Percentiles rank a stretch among this genome's conserved stretches.
These are phyloP conservation scores for Tigriopus californicus DNA, from an alignment of 2,888 invertebrate genomes.

Conservation along the genomic window DNA sequence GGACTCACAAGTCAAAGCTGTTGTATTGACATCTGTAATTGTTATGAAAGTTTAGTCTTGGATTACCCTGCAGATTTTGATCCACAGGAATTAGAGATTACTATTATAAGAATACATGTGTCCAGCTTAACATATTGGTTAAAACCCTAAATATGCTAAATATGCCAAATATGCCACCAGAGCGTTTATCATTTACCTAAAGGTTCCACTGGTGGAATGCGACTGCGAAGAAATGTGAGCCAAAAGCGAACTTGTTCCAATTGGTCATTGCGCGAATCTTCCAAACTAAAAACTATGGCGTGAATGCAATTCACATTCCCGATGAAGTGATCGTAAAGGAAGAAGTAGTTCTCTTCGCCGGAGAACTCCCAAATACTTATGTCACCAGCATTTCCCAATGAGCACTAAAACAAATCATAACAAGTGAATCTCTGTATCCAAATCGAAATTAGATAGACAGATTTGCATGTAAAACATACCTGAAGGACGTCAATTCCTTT, in stretches of 20 bases:
- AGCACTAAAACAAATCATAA: conserved; percentile 29
- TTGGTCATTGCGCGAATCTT: conserved; percentile 42
- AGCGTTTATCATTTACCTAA: conserved; percentile 35
- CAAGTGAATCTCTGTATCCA: no score
- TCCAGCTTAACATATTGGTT: no score
- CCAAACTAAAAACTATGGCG: conserved; percentile 44
- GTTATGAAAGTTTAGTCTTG: no score
- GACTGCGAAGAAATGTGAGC: conserved; percentile 49
- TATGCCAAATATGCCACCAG: no score
- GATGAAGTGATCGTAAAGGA: conserved; percentile 51
- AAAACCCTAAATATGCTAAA: no score
- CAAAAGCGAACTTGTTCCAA: conserved; percentile 48
- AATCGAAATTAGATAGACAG: background rate
- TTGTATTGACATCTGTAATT: no score
- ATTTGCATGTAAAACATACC: conserved; percentile 27
- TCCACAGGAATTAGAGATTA: no score
- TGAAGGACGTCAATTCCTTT: conserved; percentile 44
- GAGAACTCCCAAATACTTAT: conserved; percentile 53
- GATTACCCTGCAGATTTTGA: no score
- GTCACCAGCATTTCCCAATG: conserved; percentile 39
- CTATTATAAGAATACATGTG: no score
- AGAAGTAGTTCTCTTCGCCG: conserved; percentile 49
- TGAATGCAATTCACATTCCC: conserved; percentile 41
- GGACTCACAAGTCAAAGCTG: no score
- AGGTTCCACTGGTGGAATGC: conserved; percentile 39